A percentile compares a stretch with the other conserved stretches of the same genome.
Conservation (phyloP, 30 jellyfish, hydroid and myxozoan species). For the Euphysa ruthae region DNA sequence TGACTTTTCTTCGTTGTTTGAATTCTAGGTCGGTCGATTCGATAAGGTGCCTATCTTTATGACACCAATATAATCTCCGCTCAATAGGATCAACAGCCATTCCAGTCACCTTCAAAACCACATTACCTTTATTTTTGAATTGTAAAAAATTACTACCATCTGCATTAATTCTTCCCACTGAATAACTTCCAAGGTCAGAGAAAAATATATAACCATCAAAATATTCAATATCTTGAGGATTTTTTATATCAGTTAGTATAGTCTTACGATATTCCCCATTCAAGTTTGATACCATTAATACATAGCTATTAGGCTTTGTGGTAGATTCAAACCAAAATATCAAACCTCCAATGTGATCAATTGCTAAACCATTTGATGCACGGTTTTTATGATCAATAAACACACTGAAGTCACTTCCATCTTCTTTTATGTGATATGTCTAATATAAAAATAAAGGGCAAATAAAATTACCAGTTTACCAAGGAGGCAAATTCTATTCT, state of each 20-base stretch:
- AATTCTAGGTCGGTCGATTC: constrained; percentile 50
- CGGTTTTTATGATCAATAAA: background rate
- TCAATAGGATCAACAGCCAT: constrained; percentile 57
- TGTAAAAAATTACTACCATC: constrained; percentile 11
- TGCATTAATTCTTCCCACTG: constrained; percentile 10
- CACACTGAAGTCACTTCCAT: background rate
- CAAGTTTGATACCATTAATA: constrained; percentile 1
- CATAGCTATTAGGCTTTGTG: background rate
- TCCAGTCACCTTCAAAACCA: constrained; percentile 36
- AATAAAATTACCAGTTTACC: no score
- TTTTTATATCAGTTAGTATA: constrained; percentile 23
- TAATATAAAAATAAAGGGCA: no score
- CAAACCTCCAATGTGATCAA: constrained; percentile 1
- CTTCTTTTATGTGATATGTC: constrained; percentile 3
- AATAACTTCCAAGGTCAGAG: background rate
- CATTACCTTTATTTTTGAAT: background rate
- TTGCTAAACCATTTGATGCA: constrained; percentile 11
- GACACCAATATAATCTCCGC: constrained; percentile 78
- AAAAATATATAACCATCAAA: constrained; percentile 60
- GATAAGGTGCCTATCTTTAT: constrained; percentile 38
- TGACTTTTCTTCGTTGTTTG: constrained; percentile 31
- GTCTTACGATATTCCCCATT: constrained; percentile 15
- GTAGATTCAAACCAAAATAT: constrained; percentile 3
- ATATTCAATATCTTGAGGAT: constrained; percentile 52
- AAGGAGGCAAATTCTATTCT: no score